Percentiles rank a stretch among this genome's conserved stretches.
phyloP scores from a whole-genome alignment of 1,140 invertebrate genomes.

The Coenobita brevimanus region DNA sequence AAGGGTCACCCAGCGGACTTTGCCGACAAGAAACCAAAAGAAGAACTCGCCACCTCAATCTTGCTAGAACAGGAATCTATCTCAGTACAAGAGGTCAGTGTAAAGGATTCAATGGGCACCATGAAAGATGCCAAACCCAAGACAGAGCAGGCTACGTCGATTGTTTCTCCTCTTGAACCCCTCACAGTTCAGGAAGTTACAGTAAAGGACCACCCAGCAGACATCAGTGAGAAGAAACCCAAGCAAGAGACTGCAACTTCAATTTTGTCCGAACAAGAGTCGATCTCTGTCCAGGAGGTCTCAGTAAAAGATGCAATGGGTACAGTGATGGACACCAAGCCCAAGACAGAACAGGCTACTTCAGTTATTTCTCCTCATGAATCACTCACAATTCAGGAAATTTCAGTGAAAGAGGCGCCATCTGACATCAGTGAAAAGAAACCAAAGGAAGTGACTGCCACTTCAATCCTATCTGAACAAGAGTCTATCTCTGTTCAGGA shows the following conservation, averaged over 20 bases:
- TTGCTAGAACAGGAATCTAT: slow-evolving; percentile 36
- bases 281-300: slow-evolving; percentile 44
- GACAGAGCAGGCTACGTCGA: slow-evolving; percentile 34
- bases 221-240: slow-evolving; percentile 72
- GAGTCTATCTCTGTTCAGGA: slow-evolving; percentile 36
- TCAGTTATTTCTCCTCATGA: slow-evolving; percentile 46
- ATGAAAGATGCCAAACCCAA: slow-evolving; percentile 31
- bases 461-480: slow-evolving; percentile 28
- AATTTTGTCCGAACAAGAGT: slow-evolving; percentile 73
- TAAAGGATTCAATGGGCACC: slow-evolving; percentile 8
- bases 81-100: slow-evolving; percentile 15
- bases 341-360: slow-evolving; percentile 36
- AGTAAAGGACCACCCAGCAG: slow-evolving; percentile 73
- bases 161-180: slow-evolving; percentile 29
- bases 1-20: slow-evolving; percentile 72
- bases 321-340: slow-evolving; percentile 18
- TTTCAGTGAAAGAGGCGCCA: slow-evolving; percentile 45
- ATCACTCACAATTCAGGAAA: slow-evolving; percentile 41
- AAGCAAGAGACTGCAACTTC: slow-evolving; percentile 74
- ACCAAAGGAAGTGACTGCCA: slow-evolving; percentile 41
- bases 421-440: slow-evolving; percentile 9
- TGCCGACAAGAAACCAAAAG: slow-evolving; percentile 17
- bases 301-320: slow-evolving; percentile 43
- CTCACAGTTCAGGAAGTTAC: slow-evolving; percentile 73
- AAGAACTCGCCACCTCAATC: slow-evolving; percentile 38